Evolutionary conservation across 2,113 vertebrate species (phyloP), one percentile per base, ranked within the genome.

Genomic region (Plectropomus leopardus): DNA sequence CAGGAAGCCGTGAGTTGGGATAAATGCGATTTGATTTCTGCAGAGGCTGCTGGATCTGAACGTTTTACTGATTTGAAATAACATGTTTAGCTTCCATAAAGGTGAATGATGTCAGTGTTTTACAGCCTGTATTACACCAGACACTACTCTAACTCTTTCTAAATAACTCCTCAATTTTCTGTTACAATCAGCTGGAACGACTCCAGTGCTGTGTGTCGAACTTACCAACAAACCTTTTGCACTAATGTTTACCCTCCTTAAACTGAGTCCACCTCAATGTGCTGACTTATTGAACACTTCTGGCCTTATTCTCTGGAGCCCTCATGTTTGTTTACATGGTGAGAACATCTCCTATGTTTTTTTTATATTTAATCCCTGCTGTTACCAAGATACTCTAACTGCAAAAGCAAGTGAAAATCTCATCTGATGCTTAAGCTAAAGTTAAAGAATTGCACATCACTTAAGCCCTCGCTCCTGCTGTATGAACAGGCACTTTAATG

Each of bases 301-400:
- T 40, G 32, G 48, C 26, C 60, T 48, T 10, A 24, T 71, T 26
- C 70, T 61, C 9, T 0, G 4, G 54, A 7, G 59, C 42, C 15
- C 67, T 47, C 19, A 6, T 72, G 51, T 77, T 83, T 79, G 70
- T 66, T 88, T 76, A 28, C 53, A 64, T n/a, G 36, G 51, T 51
- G 30, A 60, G n/a, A 26, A 59, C 34, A 4, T 57, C 26, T 21
- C 24, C 1, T 15, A 17, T 30, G 10, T 55, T 78, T 40, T 78
- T 40, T 50, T 54, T 24, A 53, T 42, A 61, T 15, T 4, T 17
- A 65, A 70, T 36, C 63, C 63, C 63, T 17, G 32, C n/a, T n/a
- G 54, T 30, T 40, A 34, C 24, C 44, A 10, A 80, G 14, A 60
- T 11, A 24, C 54, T 32, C 4, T 9, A 72, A 48, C 50, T 75